Evolutionary conservation across 2,113 vertebrate genomes (phyloP).

Genomic region (Nannobrachium achirus): DNA sequence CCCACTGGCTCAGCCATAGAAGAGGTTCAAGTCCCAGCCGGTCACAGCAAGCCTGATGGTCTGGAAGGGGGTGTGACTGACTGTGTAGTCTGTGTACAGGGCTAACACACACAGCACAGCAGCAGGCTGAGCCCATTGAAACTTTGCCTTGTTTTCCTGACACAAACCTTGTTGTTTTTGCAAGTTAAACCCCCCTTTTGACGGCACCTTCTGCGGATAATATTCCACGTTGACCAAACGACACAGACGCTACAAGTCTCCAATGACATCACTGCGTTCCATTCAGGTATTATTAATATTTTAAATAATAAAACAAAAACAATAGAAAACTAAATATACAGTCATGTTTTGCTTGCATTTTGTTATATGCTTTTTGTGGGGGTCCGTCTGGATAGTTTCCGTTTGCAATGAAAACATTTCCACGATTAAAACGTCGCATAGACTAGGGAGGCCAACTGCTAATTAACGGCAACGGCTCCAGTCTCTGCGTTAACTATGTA

Average conservation of each 20-base stretch:
- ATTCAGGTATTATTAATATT: neutral
- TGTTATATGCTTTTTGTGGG: no score
- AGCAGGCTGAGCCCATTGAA: constrained; percentile 18
- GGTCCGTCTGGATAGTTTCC: no score
- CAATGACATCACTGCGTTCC: no score
- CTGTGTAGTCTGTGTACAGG: constrained; percentile 4
- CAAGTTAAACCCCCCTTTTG: neutral
- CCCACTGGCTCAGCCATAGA: constrained; percentile 17
- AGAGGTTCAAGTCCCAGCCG: constrained; percentile 38
- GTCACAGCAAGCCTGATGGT: constrained; percentile 25
- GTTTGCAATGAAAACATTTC: no score
- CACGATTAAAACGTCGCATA: no score
- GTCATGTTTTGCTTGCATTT: neutral
- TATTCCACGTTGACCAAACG: neutral
- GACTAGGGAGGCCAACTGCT: no score
- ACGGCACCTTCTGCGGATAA: neutral
- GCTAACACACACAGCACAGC: no score
- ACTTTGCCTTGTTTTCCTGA: constrained; percentile 34
- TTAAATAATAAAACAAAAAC: neutral
- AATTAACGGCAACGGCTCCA: no score
- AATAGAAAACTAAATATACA: neutral
- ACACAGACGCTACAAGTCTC: no score
- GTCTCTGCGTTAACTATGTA: no score
- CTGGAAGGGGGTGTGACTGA: constrained; percentile 35
- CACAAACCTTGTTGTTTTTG: neutral